phyloP scores from a whole-genome alignment of 2,888 invertebrate genomes.

The Entomobrya multifasciata region DNA sequence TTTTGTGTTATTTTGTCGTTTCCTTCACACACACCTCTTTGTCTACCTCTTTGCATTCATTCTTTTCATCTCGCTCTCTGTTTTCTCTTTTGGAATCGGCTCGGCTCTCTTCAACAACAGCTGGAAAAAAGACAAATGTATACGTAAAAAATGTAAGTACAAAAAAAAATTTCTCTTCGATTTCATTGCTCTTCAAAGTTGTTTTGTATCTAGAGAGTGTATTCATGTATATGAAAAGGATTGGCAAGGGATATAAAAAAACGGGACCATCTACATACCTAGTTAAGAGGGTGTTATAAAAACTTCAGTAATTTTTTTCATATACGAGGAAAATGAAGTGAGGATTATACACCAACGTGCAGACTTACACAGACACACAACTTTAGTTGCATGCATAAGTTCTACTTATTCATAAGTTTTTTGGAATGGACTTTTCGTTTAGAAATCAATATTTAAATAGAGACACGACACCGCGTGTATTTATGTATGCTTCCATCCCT shows the following conservation, averaged over 20 bases:
- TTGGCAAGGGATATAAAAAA: neutral
- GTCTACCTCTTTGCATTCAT: conserved; percentile 18
- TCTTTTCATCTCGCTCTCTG: neutral
- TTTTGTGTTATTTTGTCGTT: conserved; percentile 52
- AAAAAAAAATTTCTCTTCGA: conserved; percentile 6
- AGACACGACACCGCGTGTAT: no score
- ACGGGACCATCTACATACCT: conserved; percentile 1
- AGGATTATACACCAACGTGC: neutral
- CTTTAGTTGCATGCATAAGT: no score
- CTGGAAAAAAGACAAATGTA: neutral
- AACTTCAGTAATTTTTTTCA: neutral
- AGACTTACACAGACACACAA: neutral
- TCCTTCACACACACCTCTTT: conserved; percentile 28
- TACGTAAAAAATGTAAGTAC: conserved; percentile 22
- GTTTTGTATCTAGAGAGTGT: neutral
- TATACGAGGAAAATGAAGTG: conserved; percentile 12
- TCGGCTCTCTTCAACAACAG: conserved; percentile 34
- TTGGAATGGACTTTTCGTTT: neutral
- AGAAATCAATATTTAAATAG: neutral
- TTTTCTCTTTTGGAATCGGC: conserved; percentile 6
- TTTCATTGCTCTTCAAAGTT: conserved; percentile 18
- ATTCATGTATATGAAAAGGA: neutral
- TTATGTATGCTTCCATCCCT: no score
- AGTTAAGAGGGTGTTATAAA: neutral
- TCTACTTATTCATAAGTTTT: neutral